Evolutionary conservation across 2,797 vertebrate genomes (phyloP).

Genomic region (Ctenosaura bakeri): DNA sequence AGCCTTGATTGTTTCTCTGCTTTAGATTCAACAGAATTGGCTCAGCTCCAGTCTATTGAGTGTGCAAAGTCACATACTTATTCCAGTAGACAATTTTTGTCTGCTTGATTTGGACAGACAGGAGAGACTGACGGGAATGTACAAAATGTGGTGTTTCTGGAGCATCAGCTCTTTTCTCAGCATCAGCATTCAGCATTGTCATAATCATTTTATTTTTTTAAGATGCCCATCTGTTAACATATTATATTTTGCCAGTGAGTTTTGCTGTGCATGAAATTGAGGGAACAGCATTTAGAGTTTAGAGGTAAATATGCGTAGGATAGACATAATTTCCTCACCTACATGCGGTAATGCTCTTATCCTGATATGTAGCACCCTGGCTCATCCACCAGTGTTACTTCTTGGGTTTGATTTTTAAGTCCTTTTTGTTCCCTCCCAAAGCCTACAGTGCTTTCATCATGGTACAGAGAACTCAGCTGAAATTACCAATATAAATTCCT

Average conservation of each 20-base stretch:
- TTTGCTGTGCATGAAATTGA: constrained; percentile 16
- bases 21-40: constrained; percentile 17
- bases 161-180: background rate
- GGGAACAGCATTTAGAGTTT: background rate
- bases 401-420: constrained; percentile 27
- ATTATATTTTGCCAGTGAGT: background rate
- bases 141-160: background rate
- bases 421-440: background rate
- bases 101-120: constrained; percentile 29
- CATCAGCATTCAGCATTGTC: constrained; percentile 37
- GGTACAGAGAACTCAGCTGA: background rate
- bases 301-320: background rate
- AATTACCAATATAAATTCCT: background rate
- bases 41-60: constrained; percentile 4
- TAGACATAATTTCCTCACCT: constrained; percentile 7
- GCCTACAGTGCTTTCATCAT: background rate
- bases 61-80: constrained; percentile 41
- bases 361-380: background rate
- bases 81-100: constrained; percentile 14
- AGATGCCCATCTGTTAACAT: constrained; percentile 15
- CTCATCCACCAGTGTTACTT: constrained; percentile 2
- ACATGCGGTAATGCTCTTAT: background rate
- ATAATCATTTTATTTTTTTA: constrained; percentile 1
- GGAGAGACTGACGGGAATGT: constrained; percentile 43
- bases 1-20: background rate